Percentiles rank a stretch among this genome's conserved stretches.
phyloP scores from a whole-genome alignment of 2,888 invertebrate species.

The Drosophila melanosoma region DNA sequence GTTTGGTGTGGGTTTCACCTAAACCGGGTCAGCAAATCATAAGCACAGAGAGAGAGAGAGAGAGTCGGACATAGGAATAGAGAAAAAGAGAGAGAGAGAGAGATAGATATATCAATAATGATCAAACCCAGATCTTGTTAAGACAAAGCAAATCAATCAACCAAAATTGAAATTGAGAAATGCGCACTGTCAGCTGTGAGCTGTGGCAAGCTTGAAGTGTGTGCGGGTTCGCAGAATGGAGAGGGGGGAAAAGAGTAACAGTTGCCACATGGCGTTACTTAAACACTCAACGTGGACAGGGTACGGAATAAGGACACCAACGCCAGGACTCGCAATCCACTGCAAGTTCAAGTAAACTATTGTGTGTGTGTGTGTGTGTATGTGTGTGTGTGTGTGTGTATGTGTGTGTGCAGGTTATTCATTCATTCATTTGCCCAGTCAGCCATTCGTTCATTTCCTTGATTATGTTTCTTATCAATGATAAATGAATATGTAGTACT shows the following conservation, averaged over 20 bases:
- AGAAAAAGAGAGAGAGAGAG: not conserved
- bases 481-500: constrained; percentile 77
- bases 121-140: not conserved
- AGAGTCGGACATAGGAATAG: not conserved
- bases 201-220: constrained; percentile 61
- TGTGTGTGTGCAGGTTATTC: constrained; percentile 39
- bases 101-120: not conserved
- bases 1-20: constrained; percentile 8
- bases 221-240: not conserved
- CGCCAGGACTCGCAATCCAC: constrained; percentile 7
- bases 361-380: not conserved
- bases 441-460: constrained; percentile 79
- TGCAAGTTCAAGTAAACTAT: constrained; percentile 18
- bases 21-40: not conserved
- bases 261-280: constrained; percentile 63
- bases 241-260: constrained; percentile 24
- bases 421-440: constrained; percentile 79
- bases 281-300: constrained; percentile 40
- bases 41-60: not conserved
- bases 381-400: constrained; percentile 22
- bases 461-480: constrained; percentile 79
- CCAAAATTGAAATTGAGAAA: not conserved
- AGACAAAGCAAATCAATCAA: constrained; percentile 8
- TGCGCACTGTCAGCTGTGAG: constrained; percentile 14
- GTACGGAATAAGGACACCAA: not conserved